Evolutionary conservation across 1,140 invertebrate species (phyloP).

Genomic region (Drosophila guanche): DNA sequence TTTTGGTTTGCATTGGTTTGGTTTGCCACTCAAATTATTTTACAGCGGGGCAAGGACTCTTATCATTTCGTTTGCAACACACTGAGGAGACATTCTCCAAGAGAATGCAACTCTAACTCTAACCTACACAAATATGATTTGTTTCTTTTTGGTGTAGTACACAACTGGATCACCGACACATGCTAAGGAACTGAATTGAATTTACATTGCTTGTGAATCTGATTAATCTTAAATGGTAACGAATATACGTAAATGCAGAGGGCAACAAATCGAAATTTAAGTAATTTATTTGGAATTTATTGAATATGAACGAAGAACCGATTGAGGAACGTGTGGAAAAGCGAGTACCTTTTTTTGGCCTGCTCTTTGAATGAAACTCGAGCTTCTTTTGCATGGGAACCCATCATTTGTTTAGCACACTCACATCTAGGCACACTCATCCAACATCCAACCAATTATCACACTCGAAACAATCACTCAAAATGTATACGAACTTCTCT

Average conservation of each 20-base stretch:
- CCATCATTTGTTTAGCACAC: conserved; percentile 45
- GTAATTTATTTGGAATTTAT: conserved; percentile 58
- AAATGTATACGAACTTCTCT: conserved; percentile 82
- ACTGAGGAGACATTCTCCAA: conserved; percentile 9
- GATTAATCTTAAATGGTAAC: conserved; percentile 68
- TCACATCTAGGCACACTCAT: conserved; percentile 10
- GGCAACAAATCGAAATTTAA: conserved; percentile 76
- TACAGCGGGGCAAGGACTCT: conserved; percentile 28
- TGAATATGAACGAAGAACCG: conserved; percentile 15
- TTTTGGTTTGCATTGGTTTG: conserved; percentile 24
- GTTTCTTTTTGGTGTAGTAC: conserved; percentile 5
- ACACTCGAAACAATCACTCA: conserved; percentile 80
- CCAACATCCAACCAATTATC: conserved; percentile 40
- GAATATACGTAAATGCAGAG: conserved; percentile 75
- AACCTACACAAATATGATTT: not conserved
- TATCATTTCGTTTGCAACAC: not conserved
- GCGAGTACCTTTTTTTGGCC: conserved; percentile 63
- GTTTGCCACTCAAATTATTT: conserved; percentile 5
- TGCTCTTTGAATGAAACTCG: conserved; percentile 51
- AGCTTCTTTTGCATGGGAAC: conserved; percentile 62
- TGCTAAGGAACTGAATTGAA: conserved; percentile 76
- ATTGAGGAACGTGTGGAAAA: conserved; percentile 32
- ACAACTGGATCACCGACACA: conserved; percentile 1
- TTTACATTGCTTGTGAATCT: conserved; percentile 60
- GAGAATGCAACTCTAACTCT: conserved; percentile 1